A percentile compares a stretch with the other conserved stretches of the same genome.
phyloP scores from a whole-genome alignment of 2,113 vertebrate genomes.

The Notarius quadriscutis region DNA sequence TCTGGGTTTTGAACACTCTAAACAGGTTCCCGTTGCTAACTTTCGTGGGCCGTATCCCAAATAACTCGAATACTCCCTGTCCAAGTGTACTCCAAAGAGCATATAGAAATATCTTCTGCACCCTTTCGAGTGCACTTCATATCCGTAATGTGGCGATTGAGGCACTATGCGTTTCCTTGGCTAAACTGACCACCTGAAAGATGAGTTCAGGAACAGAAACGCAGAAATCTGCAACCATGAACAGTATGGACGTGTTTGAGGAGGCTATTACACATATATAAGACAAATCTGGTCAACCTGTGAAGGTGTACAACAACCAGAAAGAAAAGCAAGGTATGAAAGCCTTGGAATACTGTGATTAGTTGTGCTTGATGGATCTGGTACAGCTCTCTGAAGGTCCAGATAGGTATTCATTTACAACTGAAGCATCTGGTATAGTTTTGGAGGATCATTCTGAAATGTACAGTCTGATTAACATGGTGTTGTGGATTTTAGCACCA shows the following conservation, averaged over 20 bases:
- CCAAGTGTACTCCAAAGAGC: neutral
- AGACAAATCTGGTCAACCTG: neutral
- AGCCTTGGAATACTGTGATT: neutral
- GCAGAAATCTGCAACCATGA: neutral
- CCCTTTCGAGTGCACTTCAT: neutral
- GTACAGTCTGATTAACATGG: neutral
- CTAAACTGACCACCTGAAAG: no score
- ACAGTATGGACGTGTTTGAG: neutral
- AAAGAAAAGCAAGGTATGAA: neutral
- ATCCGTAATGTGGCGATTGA: neutral
- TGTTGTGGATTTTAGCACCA: slow-evolving; percentile 72
- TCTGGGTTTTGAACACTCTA: neutral
- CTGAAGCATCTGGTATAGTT: neutral
- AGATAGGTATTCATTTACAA: neutral
- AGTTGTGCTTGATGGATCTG: neutral
- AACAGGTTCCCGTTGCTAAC: neutral
- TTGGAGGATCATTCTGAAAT: neutral
- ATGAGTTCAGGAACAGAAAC: neutral
- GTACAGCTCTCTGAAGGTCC: neutral
- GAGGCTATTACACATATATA: neutral
- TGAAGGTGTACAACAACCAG: neutral
- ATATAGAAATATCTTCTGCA: no score
- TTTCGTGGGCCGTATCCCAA: neutral
- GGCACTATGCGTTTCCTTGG: no score
- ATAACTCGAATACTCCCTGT: neutral